Evolutionary conservation across 2,113 vertebrate genomes (phyloP).

Genomic region (Uria aalge): DNA sequence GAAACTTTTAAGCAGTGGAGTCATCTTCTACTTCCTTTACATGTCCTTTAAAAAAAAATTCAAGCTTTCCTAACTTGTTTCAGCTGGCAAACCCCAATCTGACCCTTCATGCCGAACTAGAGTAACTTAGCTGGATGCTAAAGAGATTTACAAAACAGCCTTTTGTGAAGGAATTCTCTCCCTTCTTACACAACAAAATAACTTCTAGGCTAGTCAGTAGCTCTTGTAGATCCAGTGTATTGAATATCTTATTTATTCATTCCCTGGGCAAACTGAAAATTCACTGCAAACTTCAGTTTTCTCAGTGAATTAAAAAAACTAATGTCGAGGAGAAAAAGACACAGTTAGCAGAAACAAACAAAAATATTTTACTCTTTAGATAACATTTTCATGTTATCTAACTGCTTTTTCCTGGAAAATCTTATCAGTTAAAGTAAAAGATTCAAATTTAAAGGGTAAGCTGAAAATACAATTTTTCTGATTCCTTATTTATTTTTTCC

Average conservation of each 20-base stretch:
- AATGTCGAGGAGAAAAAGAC: not conserved
- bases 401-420: not conserved
- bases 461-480: not conserved
- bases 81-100: not conserved
- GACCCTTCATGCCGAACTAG: not conserved
- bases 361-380: not conserved
- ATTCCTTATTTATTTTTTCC: not conserved
- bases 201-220: not conserved
- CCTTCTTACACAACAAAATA: not conserved
- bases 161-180: not conserved
- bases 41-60: not conserved
- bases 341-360: not conserved
- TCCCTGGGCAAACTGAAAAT: not conserved
- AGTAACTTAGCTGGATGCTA: not conserved
- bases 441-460: not conserved
- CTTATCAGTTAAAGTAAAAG: not conserved
- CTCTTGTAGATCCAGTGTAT: not conserved
- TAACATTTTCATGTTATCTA: not conserved
- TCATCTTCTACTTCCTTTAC: not conserved
- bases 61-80: not conserved
- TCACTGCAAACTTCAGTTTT: not conserved
- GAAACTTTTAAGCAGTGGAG: slow-evolving; percentile 4
- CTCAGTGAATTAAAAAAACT: not conserved
- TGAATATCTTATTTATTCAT: not conserved
- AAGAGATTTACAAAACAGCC: not conserved